Conservation (phyloP, 2,113 vertebrate species). For the Planiliza haematocheilus region DNA sequence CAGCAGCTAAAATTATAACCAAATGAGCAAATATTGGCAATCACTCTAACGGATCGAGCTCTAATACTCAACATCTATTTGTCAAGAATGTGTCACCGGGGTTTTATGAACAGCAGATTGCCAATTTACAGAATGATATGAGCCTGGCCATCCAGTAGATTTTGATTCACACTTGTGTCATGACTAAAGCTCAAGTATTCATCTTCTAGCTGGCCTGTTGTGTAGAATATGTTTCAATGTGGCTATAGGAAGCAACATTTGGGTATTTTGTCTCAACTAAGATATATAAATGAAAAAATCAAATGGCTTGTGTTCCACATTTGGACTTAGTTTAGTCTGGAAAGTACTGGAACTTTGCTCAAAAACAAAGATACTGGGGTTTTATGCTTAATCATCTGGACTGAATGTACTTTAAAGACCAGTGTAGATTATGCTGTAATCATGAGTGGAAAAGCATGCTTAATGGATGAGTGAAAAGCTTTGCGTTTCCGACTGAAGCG, state of each 20-base stretch:
- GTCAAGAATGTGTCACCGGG: slow-evolving; percentile 48
- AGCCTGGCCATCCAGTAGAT: slow-evolving; percentile 47
- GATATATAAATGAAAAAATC: not conserved
- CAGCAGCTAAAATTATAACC: slow-evolving; percentile 13
- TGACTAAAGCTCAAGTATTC: slow-evolving; percentile 22
- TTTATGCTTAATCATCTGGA: not conserved
- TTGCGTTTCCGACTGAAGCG: too few species aligned
- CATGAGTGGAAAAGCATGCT: slow-evolving; percentile 10
- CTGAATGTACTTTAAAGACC: not conserved
- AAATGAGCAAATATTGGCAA: slow-evolving; percentile 39
- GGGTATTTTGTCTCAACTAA: slow-evolving; percentile 9
- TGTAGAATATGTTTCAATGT: slow-evolving; percentile 14
- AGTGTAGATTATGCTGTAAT: not conserved
- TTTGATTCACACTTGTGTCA: slow-evolving; percentile 42
- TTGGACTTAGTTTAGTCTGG: too few species aligned
- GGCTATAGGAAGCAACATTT: not conserved
- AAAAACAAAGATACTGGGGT: not conserved
- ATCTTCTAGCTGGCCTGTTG: slow-evolving; percentile 28
- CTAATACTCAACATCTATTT: slow-evolving; percentile 35
- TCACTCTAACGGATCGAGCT: slow-evolving; percentile 28
- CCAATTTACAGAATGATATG: slow-evolving; percentile 61
- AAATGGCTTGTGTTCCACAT: not conserved
- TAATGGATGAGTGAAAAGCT: not conserved
- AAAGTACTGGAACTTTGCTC: slow-evolving; percentile 1
- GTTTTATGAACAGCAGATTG: slow-evolving; percentile 63